phyloP scores from a whole-genome alignment of 1,140 invertebrate genomes.

The Heliconius hermathena region DNA sequence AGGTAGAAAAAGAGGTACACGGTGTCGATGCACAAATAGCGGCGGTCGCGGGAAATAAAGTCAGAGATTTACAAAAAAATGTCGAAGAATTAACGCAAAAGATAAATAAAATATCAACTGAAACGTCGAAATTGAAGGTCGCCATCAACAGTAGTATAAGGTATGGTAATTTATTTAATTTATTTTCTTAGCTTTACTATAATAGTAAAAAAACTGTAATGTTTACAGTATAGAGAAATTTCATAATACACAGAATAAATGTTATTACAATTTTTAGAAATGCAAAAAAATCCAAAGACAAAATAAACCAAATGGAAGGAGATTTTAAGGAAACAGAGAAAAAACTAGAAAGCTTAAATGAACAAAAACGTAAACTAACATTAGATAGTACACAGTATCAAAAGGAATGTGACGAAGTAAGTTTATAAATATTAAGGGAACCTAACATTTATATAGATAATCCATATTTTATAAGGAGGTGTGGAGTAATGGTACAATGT shows the following conservation, averaged over 20 bases:
- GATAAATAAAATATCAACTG: conserved; percentile 87
- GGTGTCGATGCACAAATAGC: conserved; percentile 83
- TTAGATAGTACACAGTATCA: conserved; percentile 82
- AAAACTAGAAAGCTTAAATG: conserved; percentile 83
- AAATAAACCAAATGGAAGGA: conserved; percentile 87
- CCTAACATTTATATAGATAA: too few relatives aligned
- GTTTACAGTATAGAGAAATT: too few relatives aligned
- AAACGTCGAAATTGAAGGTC: conserved; percentile 90
- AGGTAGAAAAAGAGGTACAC: conserved; percentile 89
- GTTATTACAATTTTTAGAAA: conserved; percentile 82
- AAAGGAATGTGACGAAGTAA: conserved; percentile 77
- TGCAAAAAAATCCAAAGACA: conserved; percentile 86
- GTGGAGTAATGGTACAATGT: too few relatives aligned
- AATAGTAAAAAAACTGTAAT: too few relatives aligned
- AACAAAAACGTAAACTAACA: conserved; percentile 83
- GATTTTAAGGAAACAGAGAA: conserved; percentile 86
- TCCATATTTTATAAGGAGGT: too few relatives aligned
- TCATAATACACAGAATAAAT: not conserved
- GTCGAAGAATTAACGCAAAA: conserved; percentile 86
- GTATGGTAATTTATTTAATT: conserved; percentile 58
- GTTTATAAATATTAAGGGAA: not conserved
- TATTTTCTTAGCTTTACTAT: too few relatives aligned
- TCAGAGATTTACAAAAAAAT: conserved; percentile 87
- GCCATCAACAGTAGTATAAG: conserved; percentile 92
- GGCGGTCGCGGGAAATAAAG: conserved; percentile 83